Percentiles rank a stretch among this genome's conserved stretches.
Conservation (phyloP, 53 echinoderm and acorn worm species). For the Stichopus horrens region DNA sequence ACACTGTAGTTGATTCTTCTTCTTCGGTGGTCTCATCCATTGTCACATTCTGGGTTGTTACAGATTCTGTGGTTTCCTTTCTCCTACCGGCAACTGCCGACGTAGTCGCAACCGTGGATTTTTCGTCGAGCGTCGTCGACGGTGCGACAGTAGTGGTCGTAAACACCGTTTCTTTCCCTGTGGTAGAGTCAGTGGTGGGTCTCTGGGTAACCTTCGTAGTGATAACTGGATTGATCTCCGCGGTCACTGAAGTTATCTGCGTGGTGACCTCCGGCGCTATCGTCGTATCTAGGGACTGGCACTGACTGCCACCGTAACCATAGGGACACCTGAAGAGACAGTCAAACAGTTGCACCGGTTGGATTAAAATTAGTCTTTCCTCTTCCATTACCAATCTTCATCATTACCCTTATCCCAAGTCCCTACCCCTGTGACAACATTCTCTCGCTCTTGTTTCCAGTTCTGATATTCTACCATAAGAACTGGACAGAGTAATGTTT, state of each 20-base stretch:
- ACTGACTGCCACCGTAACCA: conserved; percentile 54
- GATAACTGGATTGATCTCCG: not conserved
- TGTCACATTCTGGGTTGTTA: not conserved
- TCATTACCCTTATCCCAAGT: too few species aligned
- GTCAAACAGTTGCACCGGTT: too few species aligned
- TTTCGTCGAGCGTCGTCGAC: not conserved
- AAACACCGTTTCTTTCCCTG: not conserved
- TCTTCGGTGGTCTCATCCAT: not conserved
- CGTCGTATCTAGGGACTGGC: conserved; percentile 57
- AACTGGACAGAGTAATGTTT: too few species aligned
- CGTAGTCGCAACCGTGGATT: not conserved
- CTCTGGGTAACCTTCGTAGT: not conserved
- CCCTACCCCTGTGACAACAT: too few species aligned
- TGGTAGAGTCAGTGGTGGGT: not conserved
- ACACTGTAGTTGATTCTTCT: not conserved
- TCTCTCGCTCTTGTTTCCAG: too few species aligned
- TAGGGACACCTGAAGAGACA: conserved; percentile 50
- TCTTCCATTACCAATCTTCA: too few species aligned
- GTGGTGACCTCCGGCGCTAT: conserved; percentile 15
- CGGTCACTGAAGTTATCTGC: not conserved
- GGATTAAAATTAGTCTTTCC: not conserved
- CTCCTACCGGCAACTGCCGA: not conserved
- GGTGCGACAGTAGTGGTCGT: not conserved
- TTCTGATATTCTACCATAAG: too few species aligned
- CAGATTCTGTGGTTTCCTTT: not conserved